Base-by-base conservation (phyloP, 2,113 vertebrate species). In the Ceyx margarethae region DNA sequence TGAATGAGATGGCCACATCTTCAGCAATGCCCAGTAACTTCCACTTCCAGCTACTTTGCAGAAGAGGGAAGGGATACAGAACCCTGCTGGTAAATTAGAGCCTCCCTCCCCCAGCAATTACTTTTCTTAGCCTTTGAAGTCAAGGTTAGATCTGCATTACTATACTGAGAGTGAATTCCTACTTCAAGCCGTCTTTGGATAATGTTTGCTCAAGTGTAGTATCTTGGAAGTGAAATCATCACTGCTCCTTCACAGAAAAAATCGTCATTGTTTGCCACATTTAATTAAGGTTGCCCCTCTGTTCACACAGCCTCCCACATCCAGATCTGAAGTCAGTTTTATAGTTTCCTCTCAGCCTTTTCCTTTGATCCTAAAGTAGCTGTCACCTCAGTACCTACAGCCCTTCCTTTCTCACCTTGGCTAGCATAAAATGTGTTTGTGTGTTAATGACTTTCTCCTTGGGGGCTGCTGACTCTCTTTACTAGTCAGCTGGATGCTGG, bases 181-280 rank as follows among this genome's bases (percentile, higher is more conserved):
- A 56, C 72, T 69, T 93, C 79, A 95, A 93, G 62, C 66, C 83
- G 62, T 82, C 54, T 92, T 93, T 92, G 54, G 58, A 60, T 81
- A 92, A 76, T 89, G 85, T 95, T 96, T 97, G 94, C 94, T 91
- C 95, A 96, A 91, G 92, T 96, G 93, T 91, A 84, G 65, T 85
- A 43, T 86, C 87, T 73, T 93, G 89, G 69, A 95, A 95, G 85
- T 93, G 69, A 92, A 91, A 92, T 93, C 74, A 93, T 68, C 9
- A 2, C 79, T 73, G 26, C 71, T 77, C 69, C 46, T 88, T 93
- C 71, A 76, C 75, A 82, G 92, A 93, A 93, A 93, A 95, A 91
- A 90, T 75, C 95, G 72, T 92, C 71, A 91, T 95, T 94, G 94
- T 96, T 93, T 96, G 91, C 94, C 67, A 67, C 79, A 77, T 93